Evolutionary conservation across 2,888 invertebrate species (phyloP).

Genomic region (Ormyrus pomaceus): DNA sequence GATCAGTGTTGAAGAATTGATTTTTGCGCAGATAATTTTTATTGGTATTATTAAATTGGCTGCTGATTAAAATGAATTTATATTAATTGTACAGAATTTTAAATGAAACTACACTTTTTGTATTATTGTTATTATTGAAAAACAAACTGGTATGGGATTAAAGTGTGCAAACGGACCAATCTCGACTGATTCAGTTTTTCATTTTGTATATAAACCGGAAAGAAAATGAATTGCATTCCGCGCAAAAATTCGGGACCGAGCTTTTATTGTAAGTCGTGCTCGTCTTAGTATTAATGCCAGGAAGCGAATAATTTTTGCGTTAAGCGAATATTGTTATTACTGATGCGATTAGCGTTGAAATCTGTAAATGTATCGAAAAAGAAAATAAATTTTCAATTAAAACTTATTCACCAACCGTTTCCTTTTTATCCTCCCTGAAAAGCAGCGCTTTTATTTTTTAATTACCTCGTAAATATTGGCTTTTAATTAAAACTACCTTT

Average conservation of each 20-base stretch:
- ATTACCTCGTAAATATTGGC: too few relatives aligned
- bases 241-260: conserved; percentile 43
- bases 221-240: conserved; percentile 44
- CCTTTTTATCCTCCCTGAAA: too few relatives aligned
- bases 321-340: conserved; percentile 47
- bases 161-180: conserved; percentile 38
- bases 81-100: conserved; percentile 39
- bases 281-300: conserved; percentile 60
- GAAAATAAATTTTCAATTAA: conserved; percentile 51
- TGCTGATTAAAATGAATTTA: conserved; percentile 16
- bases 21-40: conserved; percentile 37
- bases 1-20: conserved; percentile 28
- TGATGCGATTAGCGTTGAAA: conserved; percentile 32
- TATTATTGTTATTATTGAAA: conserved; percentile 37
- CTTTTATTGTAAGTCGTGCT: conserved; percentile 58
- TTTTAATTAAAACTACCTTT: too few relatives aligned
- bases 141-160: conserved; percentile 23
- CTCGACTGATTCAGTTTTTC: conserved; percentile 46
- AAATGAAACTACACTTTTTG: conserved; percentile 20
- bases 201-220: conserved; percentile 49
- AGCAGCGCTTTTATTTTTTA: too few relatives aligned
- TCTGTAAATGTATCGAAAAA: conserved; percentile 47
- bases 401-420: not conserved
- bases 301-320: conserved; percentile 32
- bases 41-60: conserved; percentile 44